Percentiles rank a stretch among this genome's conserved stretches.
Conservation (phyloP, 2,888 invertebrate genomes). For the Heliconius cydno region DNA sequence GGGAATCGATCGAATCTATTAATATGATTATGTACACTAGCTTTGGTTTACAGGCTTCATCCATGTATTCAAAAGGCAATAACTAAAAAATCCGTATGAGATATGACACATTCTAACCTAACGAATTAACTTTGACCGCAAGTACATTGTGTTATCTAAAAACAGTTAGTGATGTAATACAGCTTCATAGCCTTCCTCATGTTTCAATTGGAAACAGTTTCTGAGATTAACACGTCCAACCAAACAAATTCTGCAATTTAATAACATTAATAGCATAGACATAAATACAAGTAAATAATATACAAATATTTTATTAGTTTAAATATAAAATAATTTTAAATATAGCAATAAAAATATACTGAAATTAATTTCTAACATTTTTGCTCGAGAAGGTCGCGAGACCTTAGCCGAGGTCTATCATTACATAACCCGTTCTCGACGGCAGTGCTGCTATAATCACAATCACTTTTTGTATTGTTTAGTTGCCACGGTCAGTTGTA, state of each 20-base stretch:
- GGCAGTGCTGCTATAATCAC: conserved; percentile 27
- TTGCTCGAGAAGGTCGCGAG: conserved; percentile 14
- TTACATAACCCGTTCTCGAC: conserved; percentile 37
- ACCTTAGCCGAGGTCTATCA: conserved; percentile 20
- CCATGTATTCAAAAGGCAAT: background rate
- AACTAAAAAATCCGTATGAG: background rate
- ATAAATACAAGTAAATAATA: background rate
- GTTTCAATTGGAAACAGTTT: background rate
- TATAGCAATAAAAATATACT: background rate
- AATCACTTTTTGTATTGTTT: conserved; percentile 36
- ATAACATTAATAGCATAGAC: background rate
- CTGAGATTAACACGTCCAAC: background rate
- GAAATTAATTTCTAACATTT: conserved; percentile 19
- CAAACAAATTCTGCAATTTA: background rate
- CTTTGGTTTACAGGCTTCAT: background rate
- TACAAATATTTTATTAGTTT: background rate
- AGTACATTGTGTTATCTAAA: background rate
- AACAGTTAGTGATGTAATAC: too few species aligned
- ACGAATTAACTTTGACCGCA: background rate
- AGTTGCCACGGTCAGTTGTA: conserved; percentile 35
- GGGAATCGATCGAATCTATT: background rate
- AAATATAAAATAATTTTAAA: background rate
- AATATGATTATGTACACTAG: background rate
- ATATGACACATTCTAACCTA: background rate
- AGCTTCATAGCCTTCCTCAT: too few species aligned